These are phyloP conservation scores for Lepidocyrtinus sp. DNA, from an alignment of 2,888 invertebrate species.

Conservation along the genomic window DNA sequence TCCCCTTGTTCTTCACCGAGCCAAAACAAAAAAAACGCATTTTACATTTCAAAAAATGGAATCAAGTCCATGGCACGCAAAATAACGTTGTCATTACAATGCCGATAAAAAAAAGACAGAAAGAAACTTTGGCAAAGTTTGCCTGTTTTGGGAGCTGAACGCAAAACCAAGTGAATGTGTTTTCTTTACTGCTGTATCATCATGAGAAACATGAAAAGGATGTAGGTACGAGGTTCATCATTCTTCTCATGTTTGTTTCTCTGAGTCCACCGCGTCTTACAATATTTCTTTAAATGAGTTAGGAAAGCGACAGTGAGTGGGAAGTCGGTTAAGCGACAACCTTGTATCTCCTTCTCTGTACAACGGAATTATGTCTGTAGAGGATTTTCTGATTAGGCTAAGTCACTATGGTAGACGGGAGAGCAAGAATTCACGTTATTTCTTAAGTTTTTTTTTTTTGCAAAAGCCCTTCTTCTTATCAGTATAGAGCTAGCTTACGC, in stretches of 20 bases:
- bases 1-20: not conserved
- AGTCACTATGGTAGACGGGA: not conserved
- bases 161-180: not conserved
- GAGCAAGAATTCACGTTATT: not conserved
- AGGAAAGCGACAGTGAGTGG: conserved; percentile 62
- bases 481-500: too few species aligned
- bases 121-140: not conserved
- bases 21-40: not conserved
- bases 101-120: not conserved
- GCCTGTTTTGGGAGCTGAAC: too few species aligned
- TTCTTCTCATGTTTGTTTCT: not conserved
- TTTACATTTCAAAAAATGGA: too few species aligned
- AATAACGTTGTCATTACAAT: not conserved
- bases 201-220: not conserved
- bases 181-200: not conserved
- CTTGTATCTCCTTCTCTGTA: conserved; percentile 59
- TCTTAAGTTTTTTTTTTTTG: not conserved
- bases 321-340: conserved; percentile 61
- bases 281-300: conserved; percentile 14
- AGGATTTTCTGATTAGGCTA: not conserved
- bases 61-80: not conserved
- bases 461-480: conserved; percentile 6
- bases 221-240: not conserved
- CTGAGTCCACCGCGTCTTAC: not conserved
- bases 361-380: conserved; percentile 29